Base-by-base conservation (phyloP, 2,113 vertebrate genomes). In the Arothron firmamentum region DNA sequence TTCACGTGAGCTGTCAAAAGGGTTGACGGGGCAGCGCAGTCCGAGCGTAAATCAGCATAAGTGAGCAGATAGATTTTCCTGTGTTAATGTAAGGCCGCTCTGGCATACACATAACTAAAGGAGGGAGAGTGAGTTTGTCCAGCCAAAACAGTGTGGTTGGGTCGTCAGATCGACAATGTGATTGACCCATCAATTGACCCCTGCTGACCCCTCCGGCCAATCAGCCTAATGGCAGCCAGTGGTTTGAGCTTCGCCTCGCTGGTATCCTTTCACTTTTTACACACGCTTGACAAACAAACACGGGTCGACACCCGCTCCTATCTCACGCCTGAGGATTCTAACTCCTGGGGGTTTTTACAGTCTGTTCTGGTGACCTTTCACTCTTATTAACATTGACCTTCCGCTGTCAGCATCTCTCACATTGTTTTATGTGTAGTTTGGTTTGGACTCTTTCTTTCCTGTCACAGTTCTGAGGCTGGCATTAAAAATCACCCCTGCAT, bases 121-220 rank as follows among this genome's bases (percentile, higher is more conserved):
- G 67, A 52, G 70, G 59, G 52, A 21, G 54, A 60, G 57, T 15
- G 51, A 67, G 59, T 1, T 42, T 49, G 62, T 72, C 79, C 73
- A 6, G 75, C 68, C 59, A 67, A 70, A 70, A 82, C 84, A 56
- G 72, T 79, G 72, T 69, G 80, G 61, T 28, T 18, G 68, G 86
- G 83, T 88, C 81, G 82, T 75, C 80, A 75, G 74, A 90, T 91
- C 79, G 87, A 91, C 89, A 82, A 67, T 65, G 84, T 80, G 83
- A 86, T 87, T 89, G 86, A 92, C 90, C 88, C 59, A 72, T 85
- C 83, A 83, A 85, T 88, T 89, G 87, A 90, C 89, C 89, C 74
- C 41, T 49, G 59, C 65, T 86, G 87, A 89, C 89, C 88, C 70
- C 68, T 81, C 74, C 28, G 86, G 86, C 84, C 90, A 92, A 91